Evolutionary conservation across 64 coral and sea anemone species (phyloP).

Genomic region (Montipora sp.): DNA sequence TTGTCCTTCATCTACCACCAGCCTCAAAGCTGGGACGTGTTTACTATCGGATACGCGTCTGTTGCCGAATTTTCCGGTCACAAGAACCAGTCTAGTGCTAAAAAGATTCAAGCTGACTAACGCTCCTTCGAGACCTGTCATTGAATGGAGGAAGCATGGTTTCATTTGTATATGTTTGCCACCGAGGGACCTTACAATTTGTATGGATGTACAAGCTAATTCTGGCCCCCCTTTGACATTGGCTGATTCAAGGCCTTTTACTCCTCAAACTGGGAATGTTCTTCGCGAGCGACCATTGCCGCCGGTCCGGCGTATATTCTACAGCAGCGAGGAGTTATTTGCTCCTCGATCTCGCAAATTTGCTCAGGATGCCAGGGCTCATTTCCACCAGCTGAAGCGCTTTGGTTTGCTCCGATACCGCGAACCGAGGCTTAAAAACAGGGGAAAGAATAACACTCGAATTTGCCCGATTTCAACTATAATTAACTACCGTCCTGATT

Average conservation of each 20-base stretch:
- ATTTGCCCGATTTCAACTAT: background rate
- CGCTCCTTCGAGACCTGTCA: background rate
- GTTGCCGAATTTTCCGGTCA: too few relatives aligned
- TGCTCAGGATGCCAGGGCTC: background rate
- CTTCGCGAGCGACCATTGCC: too few relatives aligned
- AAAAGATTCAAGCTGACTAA: background rate
- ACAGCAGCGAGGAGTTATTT: background rate
- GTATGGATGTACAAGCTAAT: conserved; percentile 33
- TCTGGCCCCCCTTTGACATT: too few relatives aligned
- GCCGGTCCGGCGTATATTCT: too few relatives aligned
- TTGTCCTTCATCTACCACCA: too few relatives aligned
- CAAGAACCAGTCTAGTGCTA: too few relatives aligned
- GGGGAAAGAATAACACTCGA: background rate
- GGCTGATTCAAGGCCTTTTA: too few relatives aligned
- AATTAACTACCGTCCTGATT: background rate
- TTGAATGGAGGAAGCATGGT: conserved; percentile 42
- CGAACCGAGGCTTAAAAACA: background rate
- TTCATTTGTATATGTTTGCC: conserved; percentile 30
- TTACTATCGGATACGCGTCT: too few relatives aligned
- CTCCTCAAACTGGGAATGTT: too few relatives aligned
- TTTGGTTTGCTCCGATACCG: background rate
- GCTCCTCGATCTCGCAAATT: background rate
- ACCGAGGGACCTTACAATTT: conserved; percentile 46
- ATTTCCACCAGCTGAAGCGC: background rate
- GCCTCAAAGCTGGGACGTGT: too few relatives aligned